Percentiles rank a stretch among this genome's conserved stretches.
Conservation (phyloP, 1,140 invertebrate species). For the Drosophila prosaltans region DNA sequence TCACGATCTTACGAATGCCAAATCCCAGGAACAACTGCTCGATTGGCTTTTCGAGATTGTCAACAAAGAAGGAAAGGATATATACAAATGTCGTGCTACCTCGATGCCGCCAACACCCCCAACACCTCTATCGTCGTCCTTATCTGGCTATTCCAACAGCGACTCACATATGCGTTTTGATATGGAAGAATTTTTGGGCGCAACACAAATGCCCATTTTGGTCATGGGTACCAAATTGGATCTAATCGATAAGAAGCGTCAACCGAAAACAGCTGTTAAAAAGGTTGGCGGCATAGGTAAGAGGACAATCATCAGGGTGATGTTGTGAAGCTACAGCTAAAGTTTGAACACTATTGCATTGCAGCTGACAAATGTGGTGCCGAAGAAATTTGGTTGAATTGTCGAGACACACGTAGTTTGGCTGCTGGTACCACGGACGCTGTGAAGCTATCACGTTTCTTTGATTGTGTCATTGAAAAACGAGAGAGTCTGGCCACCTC, state of each 20-base stretch:
- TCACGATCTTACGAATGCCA: conserved; percentile 97
- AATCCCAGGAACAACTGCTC: conserved; percentile 96
- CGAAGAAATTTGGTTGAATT: conserved; percentile 96
- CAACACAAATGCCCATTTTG: conserved; percentile 93
- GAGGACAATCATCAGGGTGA: not conserved
- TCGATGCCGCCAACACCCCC: conserved; percentile 43
- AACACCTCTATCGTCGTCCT: conserved; percentile 33
- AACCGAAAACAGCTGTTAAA: conserved; percentile 86
- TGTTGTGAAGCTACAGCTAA: not conserved
- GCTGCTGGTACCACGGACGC: conserved; percentile 96
- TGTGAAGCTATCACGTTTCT: conserved; percentile 96
- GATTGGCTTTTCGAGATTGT: conserved; percentile 97
- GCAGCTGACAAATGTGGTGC: conserved; percentile 94
- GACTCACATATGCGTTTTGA: conserved; percentile 89
- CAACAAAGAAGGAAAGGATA: conserved; percentile 88
- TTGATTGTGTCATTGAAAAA: conserved; percentile 94
- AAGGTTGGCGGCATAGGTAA: conserved; percentile 86
- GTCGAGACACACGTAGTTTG: conserved; percentile 90
- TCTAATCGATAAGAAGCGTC: conserved; percentile 88
- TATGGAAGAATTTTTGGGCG: conserved; percentile 94
- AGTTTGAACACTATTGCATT: not conserved
- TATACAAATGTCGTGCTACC: conserved; percentile 42
- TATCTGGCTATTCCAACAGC: conserved; percentile 43
- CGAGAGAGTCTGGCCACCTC: conserved; percentile 85
- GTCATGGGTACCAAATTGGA: conserved; percentile 97